A percentile compares a stretch with the other conserved stretches of the same genome.
phyloP scores from a whole-genome alignment of 2,797 vertebrate genomes.

The Catostomus latipinnis region DNA sequence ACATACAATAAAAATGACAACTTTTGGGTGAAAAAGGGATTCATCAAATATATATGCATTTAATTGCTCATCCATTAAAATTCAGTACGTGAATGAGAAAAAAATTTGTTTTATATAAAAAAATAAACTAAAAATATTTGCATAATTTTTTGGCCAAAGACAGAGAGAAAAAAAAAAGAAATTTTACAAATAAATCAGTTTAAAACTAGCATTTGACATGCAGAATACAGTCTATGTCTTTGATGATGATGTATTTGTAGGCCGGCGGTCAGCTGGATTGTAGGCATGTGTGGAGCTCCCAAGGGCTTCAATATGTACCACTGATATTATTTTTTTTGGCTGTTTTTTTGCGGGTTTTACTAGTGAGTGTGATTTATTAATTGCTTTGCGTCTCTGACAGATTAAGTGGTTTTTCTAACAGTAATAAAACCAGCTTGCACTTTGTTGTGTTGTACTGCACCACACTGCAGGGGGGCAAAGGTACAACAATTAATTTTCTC shows the following conservation, averaged over 20 bases:
- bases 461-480: slow-evolving; percentile 19
- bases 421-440: slow-evolving; percentile 64
- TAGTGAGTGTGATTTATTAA: slow-evolving; percentile 73
- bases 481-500: background rate
- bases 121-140: slow-evolving; percentile 64
- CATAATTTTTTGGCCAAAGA: slow-evolving; percentile 34
- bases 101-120: slow-evolving; percentile 76
- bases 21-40: slow-evolving; percentile 61
- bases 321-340: slow-evolving; percentile 52
- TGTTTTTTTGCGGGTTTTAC: slow-evolving; percentile 54
- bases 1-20: slow-evolving; percentile 73
- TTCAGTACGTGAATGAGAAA: slow-evolving; percentile 78
- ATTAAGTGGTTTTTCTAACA: slow-evolving; percentile 71
- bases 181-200: slow-evolving; percentile 49
- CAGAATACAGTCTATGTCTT: slow-evolving; percentile 49
- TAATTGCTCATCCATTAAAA: slow-evolving; percentile 68
- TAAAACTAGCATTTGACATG: slow-evolving; percentile 48
- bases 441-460: slow-evolving; percentile 39
- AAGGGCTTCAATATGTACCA: slow-evolving; percentile 62
- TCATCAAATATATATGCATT: slow-evolving; percentile 57
- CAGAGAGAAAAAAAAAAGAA: slow-evolving; percentile 57
- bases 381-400: slow-evolving; percentile 69
- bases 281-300: slow-evolving; percentile 60
- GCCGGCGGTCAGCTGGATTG: slow-evolving; percentile 62
- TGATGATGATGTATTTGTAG: slow-evolving; percentile 42